Evolutionary conservation across 2,797 vertebrate genomes (phyloP).

Genomic region (Pseudochirops cupreus): DNA sequence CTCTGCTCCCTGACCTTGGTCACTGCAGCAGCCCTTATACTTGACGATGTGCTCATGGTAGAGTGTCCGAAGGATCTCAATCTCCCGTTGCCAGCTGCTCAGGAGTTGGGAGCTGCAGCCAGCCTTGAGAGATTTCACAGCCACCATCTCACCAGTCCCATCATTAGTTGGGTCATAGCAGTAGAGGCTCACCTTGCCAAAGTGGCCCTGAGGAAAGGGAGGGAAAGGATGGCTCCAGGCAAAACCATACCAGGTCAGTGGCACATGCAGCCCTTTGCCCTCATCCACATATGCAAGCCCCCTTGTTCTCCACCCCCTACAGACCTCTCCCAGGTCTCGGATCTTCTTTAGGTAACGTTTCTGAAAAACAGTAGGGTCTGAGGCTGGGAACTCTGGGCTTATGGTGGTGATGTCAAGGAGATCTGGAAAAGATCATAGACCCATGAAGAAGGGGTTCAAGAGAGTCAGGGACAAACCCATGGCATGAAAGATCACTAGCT

Average conservation of each 20-base stretch:
- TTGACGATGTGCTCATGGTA: conserved; percentile 96
- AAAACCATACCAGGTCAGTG: too few species aligned
- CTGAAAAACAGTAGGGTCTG: conserved; percentile 91
- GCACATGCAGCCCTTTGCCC: background rate
- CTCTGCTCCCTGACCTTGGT: conserved; percentile 87
- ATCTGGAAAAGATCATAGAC: conserved; percentile 82
- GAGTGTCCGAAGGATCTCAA: conserved; percentile 93
- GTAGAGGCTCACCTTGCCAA: conserved; percentile 95
- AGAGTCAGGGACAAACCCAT: background rate
- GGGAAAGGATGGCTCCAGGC: background rate
- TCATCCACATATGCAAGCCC: background rate
- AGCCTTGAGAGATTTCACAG: conserved; percentile 94
- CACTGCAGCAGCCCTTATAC: conserved; percentile 95
- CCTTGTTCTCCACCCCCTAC: background rate
- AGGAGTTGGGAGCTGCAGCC: conserved; percentile 86
- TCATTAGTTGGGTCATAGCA: conserved; percentile 94
- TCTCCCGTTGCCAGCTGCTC: conserved; percentile 92
- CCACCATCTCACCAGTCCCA: conserved; percentile 94
- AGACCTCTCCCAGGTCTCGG: conserved; percentile 92
- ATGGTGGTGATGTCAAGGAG: conserved; percentile 87
- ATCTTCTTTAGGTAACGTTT: conserved; percentile 95
- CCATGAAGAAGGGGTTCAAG: background rate
- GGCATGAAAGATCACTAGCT: background rate
- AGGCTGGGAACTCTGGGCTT: conserved; percentile 80
- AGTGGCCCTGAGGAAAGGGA: conserved; percentile 90